Evolutionary conservation across 2,888 invertebrate species (phyloP), one percentile per base, ranked within the genome.

Genomic region (Labia minor): DNA sequence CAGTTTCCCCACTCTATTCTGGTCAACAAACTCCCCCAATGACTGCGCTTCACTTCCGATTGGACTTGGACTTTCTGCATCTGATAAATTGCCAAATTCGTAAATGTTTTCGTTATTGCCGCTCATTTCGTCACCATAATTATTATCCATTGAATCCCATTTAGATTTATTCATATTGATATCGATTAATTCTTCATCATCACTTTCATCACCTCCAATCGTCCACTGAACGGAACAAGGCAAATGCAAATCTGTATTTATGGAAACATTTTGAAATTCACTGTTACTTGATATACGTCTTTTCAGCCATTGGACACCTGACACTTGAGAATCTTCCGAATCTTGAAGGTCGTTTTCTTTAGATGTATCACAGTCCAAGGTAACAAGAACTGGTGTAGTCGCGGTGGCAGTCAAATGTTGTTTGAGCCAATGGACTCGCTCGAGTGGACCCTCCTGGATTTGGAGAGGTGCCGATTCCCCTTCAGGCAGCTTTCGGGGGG

Each of bases 251-350:
- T 8, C 3, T 8, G 26, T 26, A 26, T 26, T 26, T 8, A 26
- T 26, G 16, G 49, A 49, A 3, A 49, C 49, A 16, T 49, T 16
- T 49, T 49, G 49, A 49, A 49, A 49, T n/a, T 49, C 49, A 49
- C n/a, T 49, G 14, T 49, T 14, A 16, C 49, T n/a, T n/a, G 49
- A 49, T n/a, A 49, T 3, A n/a, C n/a, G 14, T 49, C 49, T 49
- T 49, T n/a, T 49, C 49, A 49, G n/a, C 49, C 49, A 49, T 49
- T 49, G n/a, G n/a, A 49, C 16, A 49, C 49, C 49, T 49, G 49
- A 8, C 16, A 49, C 14, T n/a, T 49, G 49, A 49, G 49, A n/a
- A 49, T 49, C 49, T 2, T 49, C 16, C n/a, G 49, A n/a, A 16
- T 49, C 49, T 11, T 49, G 49, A 26, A 26, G 26, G 8, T 26